A percentile compares a stretch with the other conserved stretches of the same genome.
These are phyloP conservation scores for Galerucella pusilla DNA, from an alignment of 2,888 invertebrate genomes.

Conservation along the genomic window DNA sequence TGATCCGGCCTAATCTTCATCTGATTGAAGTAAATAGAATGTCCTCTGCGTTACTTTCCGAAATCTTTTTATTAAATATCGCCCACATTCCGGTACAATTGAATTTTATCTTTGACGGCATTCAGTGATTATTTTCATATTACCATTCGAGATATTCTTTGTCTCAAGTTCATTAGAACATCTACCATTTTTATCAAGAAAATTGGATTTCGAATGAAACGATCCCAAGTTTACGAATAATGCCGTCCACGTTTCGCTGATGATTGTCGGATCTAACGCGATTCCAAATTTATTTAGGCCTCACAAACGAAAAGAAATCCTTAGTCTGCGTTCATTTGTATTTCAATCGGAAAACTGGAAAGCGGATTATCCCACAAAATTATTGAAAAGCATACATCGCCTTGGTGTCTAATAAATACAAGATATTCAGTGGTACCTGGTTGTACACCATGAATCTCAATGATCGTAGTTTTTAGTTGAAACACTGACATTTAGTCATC, in stretches of 20 bases:
- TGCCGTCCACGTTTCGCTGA: slow-evolving; percentile 26
- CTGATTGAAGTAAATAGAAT: slow-evolving; percentile 1
- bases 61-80: slow-evolving; percentile 1
- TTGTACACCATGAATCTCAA: too few species aligned
- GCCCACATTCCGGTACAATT: neutral
- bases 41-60: neutral
- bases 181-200: slow-evolving; percentile 19
- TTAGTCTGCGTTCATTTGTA: neutral
- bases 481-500: too few species aligned
- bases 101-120: neutral
- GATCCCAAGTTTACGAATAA: slow-evolving; percentile 27
- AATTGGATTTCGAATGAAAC: slow-evolving; percentile 28
- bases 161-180: slow-evolving; percentile 22
- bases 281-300: slow-evolving; percentile 21
- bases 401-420: neutral
- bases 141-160: slow-evolving; percentile 20
- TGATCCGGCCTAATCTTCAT: neutral
- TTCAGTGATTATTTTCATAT: slow-evolving; percentile 15
- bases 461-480: neutral
- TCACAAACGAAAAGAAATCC: slow-evolving; percentile 8
- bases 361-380: neutral
- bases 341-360: neutral
- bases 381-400: neutral
- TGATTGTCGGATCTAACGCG: slow-evolving; percentile 27
- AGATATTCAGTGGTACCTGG: too few species aligned